A percentile compares a stretch with the other conserved stretches of the same genome.
Evolutionary conservation across 2,888 invertebrate genomes (phyloP).

Genomic region (Rhamnusium bicolor): DNA sequence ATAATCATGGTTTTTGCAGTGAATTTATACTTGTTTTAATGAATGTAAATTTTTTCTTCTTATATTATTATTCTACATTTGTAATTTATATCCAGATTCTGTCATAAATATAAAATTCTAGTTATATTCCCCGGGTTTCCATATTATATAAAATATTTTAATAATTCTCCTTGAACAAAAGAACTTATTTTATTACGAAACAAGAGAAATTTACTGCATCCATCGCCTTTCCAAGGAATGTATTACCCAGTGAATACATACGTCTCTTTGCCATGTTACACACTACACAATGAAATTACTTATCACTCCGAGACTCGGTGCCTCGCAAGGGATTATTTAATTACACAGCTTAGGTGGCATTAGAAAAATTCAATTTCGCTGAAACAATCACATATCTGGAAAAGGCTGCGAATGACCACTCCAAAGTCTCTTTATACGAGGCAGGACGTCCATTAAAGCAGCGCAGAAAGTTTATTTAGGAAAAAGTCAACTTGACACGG

Average conservation of each 20-base stretch:
- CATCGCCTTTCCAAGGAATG: background rate
- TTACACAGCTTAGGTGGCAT: conserved; percentile 16
- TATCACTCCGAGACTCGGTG: background rate
- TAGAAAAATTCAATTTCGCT: conserved; percentile 26
- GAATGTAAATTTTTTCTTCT: too few relatives aligned
- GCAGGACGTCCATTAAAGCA: conserved; percentile 25
- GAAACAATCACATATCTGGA: conserved; percentile 20
- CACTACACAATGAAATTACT: conserved; percentile 4
- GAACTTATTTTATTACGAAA: background rate
- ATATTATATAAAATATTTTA: background rate
- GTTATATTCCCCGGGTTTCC: too few relatives aligned
- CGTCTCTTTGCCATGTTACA: background rate
- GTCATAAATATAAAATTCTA: too few relatives aligned
- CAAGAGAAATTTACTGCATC: conserved; percentile 5
- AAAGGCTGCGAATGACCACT: conserved; percentile 18
- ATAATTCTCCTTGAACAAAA: background rate
- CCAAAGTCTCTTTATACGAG: conserved; percentile 3
- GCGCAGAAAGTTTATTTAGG: conserved; percentile 55
- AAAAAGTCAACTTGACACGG: conserved; percentile 53
- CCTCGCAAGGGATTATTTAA: conserved; percentile 10
- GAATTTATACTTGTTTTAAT: too few relatives aligned
- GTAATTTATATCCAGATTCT: too few relatives aligned
- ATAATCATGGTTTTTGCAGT: too few relatives aligned
- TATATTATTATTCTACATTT: too few relatives aligned
- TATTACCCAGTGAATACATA: conserved; percentile 14